These are phyloP conservation scores for Bradypodion pumilum DNA, from an alignment of 2,797 vertebrate species.

Conservation along the genomic window DNA sequence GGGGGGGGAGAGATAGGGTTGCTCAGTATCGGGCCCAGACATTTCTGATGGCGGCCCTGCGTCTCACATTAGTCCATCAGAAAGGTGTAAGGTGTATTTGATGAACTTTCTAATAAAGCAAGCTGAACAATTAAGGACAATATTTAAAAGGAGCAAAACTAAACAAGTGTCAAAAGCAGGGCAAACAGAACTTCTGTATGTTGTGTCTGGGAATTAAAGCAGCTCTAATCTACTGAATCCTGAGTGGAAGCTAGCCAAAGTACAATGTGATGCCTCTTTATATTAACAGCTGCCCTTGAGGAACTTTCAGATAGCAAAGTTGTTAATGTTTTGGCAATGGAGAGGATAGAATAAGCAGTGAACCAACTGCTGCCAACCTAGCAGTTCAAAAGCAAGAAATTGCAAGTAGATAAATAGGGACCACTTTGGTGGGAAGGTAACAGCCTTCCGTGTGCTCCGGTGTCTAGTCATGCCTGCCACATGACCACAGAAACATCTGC, in stretches of 20 bases:
- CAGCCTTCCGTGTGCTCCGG: no score
- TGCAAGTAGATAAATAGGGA: no score
- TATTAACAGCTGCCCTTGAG: slow-evolving; percentile 37
- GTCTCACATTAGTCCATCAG: background rate
- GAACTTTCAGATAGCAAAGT: slow-evolving; percentile 41
- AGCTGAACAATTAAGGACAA: slow-evolving; percentile 38
- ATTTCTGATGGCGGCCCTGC: no score
- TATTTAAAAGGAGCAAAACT: slow-evolving; percentile 46
- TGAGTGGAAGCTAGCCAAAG: slow-evolving; percentile 26
- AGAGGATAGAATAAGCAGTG: background rate
- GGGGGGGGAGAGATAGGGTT: no score
- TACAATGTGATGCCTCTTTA: slow-evolving; percentile 27
- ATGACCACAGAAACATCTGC: no score
- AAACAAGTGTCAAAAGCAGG: slow-evolving; percentile 4
- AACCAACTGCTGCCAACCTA: no score
- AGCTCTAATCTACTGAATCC: slow-evolving; percentile 38
- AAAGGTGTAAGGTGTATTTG: background rate
- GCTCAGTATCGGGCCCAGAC: no score
- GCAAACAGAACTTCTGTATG: slow-evolving; percentile 35
- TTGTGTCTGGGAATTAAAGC: slow-evolving; percentile 46
- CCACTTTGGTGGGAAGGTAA: no score
- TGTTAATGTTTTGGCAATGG: slow-evolving; percentile 26
- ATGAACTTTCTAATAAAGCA: slow-evolving; percentile 33
- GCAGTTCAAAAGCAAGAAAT: no score
- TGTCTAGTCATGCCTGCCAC: no score